phyloP scores from a whole-genome alignment of 2,888 invertebrate genomes.

The Yponomeuta evonymella region DNA sequence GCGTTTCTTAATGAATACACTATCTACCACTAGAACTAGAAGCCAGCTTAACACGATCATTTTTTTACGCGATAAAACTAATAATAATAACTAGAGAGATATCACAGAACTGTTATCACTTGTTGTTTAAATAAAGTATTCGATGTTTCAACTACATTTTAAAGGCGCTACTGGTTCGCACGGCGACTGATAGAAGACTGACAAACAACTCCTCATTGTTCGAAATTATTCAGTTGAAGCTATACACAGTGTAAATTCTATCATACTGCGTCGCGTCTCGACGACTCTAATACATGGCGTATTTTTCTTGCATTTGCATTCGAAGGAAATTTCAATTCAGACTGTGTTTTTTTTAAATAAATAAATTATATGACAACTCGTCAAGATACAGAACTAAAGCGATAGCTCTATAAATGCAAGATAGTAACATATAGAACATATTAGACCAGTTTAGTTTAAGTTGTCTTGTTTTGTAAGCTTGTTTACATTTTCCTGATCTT shows the following conservation, averaged over 20 bases:
- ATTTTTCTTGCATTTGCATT: too few species aligned
- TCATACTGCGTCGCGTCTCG: too few species aligned
- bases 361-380: too few species aligned
- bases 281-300: too few species aligned
- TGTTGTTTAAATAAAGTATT: background rate
- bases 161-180: background rate
- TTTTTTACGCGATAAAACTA: slow-evolving; percentile 21
- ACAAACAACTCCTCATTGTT: background rate
- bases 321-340: too few species aligned
- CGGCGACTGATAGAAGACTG: background rate
- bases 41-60: slow-evolving; percentile 66
- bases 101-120: slow-evolving; percentile 16
- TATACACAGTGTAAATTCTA: background rate
- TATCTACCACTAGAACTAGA: slow-evolving; percentile 35
- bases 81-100: slow-evolving; percentile 9
- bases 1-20: slow-evolving; percentile 36
- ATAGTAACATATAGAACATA: too few species aligned
- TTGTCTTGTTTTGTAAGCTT: too few species aligned
- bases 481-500: too few species aligned
- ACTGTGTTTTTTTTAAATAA: too few species aligned
- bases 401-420: too few species aligned
- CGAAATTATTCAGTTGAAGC: background rate
- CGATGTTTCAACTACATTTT: slow-evolving; percentile 5
- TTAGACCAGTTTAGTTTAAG: too few species aligned
- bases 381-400: too few species aligned